Percentiles rank a stretch among this genome's conserved stretches.
Conservation (phyloP, 2,113 vertebrate genomes). For the Sardina pilchardus region DNA sequence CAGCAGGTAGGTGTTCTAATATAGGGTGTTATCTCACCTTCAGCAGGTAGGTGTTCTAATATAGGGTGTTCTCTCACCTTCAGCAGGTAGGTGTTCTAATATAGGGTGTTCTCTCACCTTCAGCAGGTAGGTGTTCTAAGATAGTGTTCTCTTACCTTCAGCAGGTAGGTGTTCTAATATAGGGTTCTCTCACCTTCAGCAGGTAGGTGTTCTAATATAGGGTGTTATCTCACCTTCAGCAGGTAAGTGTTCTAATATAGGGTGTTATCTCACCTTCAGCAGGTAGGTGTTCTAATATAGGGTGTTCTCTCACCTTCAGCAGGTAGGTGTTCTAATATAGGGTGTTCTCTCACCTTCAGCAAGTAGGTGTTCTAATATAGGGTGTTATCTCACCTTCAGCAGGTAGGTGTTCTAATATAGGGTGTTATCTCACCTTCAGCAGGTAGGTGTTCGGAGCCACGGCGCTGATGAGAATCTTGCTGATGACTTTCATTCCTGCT, state of each 20-base stretch:
- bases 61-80: slow-evolving; percentile 67
- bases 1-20: slow-evolving; percentile 58
- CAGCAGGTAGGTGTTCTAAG: slow-evolving; percentile 58
- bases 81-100: slow-evolving; percentile 58
- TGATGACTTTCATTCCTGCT: slow-evolving; percentile 67
- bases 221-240: slow-evolving; percentile 69
- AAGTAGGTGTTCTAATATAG: slow-evolving; percentile 48
- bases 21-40: slow-evolving; percentile 67
- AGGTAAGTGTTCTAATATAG: slow-evolving; percentile 47
- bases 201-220: slow-evolving; percentile 48
- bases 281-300: slow-evolving; percentile 48
- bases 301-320: slow-evolving; percentile 69
- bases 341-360: slow-evolving; percentile 69
- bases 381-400: slow-evolving; percentile 69
- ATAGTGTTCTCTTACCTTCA: slow-evolving; percentile 70
- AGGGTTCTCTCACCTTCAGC: slow-evolving; percentile 70
- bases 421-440: slow-evolving; percentile 69
- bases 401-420: slow-evolving; percentile 39
- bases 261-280: slow-evolving; percentile 69
- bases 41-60: slow-evolving; percentile 58
- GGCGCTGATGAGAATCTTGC: slow-evolving; percentile 72
- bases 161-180: slow-evolving; percentile 49
- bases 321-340: slow-evolving; percentile 48
- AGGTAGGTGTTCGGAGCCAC: slow-evolving; percentile 46
- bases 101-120: slow-evolving; percentile 67